These are phyloP conservation scores for Unio delphinus DNA, from an alignment of 2,888 invertebrate genomes.

Conservation along the genomic window DNA sequence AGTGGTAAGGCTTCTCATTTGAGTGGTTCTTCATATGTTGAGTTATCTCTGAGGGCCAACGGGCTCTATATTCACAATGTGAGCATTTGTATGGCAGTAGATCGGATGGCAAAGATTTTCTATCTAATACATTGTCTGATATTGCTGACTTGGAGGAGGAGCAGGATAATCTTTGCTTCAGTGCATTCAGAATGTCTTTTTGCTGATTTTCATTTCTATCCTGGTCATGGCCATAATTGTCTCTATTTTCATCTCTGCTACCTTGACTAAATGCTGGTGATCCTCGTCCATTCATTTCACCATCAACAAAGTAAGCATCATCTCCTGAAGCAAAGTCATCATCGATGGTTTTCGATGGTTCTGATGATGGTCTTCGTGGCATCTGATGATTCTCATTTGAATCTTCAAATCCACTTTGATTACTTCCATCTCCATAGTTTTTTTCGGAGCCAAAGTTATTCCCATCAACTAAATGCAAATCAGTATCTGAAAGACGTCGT, in stretches of 20 bases:
- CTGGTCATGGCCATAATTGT: conserved; percentile 14
- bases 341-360: conserved; percentile 13
- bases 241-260: not conserved
- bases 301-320: conserved; percentile 1
- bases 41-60: conserved; percentile 71
- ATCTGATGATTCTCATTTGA: conserved; percentile 15
- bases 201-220: conserved; percentile 10
- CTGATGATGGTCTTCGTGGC: conserved; percentile 33
- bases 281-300: conserved; percentile 3
- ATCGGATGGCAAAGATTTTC: conserved; percentile 23
- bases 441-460: conserved; percentile 14
- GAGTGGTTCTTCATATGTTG: conserved; percentile 72
- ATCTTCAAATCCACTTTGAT: conserved; percentile 6
- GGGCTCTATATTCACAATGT: conserved; percentile 69
- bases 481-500: conserved; percentile 46
- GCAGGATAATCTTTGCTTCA: conserved; percentile 35
- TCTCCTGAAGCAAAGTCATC: conserved; percentile 13
- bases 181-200: conserved; percentile 37
- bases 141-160: conserved; percentile 22
- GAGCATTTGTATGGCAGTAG: conserved; percentile 68
- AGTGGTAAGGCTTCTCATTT: conserved; percentile 69
- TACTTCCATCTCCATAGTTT: conserved; percentile 13
- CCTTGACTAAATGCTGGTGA: conserved; percentile 5
- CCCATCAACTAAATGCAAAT: conserved; percentile 26
- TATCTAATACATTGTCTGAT: conserved; percentile 19